Conservation (phyloP, 1,140 invertebrate species). For the Euura saliciscinereae region DNA sequence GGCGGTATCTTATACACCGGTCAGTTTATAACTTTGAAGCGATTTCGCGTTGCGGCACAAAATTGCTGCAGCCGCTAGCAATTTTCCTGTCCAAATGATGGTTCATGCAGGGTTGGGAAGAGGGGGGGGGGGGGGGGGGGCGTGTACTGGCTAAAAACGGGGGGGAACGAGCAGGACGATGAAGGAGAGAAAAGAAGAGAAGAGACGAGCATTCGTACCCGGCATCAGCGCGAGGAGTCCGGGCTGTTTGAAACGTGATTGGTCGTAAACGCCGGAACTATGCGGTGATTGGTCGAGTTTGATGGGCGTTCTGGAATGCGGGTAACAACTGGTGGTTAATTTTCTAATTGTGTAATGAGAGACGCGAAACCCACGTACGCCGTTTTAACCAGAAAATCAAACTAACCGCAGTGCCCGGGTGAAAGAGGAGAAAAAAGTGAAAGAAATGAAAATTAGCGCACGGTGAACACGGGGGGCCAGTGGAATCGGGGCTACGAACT, state of each 20-base stretch:
- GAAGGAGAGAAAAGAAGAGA: not conserved
- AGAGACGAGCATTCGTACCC: not conserved
- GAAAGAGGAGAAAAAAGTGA: no score
- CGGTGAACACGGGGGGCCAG: no score
- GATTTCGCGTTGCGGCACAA: conserved; percentile 6
- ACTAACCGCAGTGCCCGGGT: no score
- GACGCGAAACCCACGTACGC: not conserved
- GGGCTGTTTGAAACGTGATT: conserved; percentile 11
- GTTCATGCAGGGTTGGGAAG: not conserved
- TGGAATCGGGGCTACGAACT: conserved; percentile 27
- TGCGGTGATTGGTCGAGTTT: conserved; percentile 10
- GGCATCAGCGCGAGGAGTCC: not conserved
- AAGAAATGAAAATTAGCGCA: no score
- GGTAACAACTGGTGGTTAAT: not conserved
- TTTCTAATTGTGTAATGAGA: not conserved
- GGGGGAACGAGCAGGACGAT: not conserved
- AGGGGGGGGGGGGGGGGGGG: not conserved
- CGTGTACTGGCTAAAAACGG: not conserved
- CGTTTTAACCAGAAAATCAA: no score
- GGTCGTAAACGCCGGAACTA: conserved; percentile 16
- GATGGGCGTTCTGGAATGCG: not conserved
- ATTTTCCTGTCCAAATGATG: not conserved
- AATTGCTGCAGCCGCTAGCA: not conserved
- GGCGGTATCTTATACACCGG: not conserved
- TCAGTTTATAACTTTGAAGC: conserved; percentile 5